Evolutionary conservation across 2,797 vertebrate genomes (phyloP), one percentile per base, ranked within the genome.

Genomic region (Ambastaia sidthimunki): DNA sequence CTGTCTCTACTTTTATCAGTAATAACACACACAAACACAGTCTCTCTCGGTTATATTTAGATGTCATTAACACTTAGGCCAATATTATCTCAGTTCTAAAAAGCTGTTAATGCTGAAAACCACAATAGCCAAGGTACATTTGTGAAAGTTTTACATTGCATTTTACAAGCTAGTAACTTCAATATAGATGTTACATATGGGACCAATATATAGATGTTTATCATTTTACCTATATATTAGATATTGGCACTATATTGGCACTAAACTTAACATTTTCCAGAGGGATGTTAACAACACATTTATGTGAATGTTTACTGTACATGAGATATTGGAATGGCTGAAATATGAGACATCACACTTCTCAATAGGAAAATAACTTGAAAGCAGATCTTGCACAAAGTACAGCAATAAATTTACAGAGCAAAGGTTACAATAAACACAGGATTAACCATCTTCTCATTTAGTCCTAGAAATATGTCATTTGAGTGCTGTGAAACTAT

Each of bases 401-500:
- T 2, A 41, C 3, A 9, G n/a, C 15, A 71, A 13, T 78, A 71
- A 16, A 78, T 60, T 44, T 34, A 52, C 28, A n/a, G 6, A 19
- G 41, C 54, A 47, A 21, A 41, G 11, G 34, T 71, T 68, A 52
- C 19, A 18, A 62, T 69, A 69, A 71, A 63, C 16, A n/a, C 19
- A 55, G 34, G 31, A 65, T 37, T 31, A 65, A 44, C 41, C 41
- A 10, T 31, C 19, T 23, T 31, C 31, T 21, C 13, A 16, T 79
- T 72, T 19, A 72, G 47, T 66, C n/a, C 21, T 47, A 50, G 7
- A 54, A 31, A 72, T 21, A 72, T 79, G 21, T 67, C 1, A 80
- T 73, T 66, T 34, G 50, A 73, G 60, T 73, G 69, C 47, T 62
- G 44, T 73, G 31, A 80, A 80, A 62, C 77, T 80, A 80, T 80